phyloP scores from a whole-genome alignment of 2,888 invertebrate genomes.

The Cephus sareptanus region DNA sequence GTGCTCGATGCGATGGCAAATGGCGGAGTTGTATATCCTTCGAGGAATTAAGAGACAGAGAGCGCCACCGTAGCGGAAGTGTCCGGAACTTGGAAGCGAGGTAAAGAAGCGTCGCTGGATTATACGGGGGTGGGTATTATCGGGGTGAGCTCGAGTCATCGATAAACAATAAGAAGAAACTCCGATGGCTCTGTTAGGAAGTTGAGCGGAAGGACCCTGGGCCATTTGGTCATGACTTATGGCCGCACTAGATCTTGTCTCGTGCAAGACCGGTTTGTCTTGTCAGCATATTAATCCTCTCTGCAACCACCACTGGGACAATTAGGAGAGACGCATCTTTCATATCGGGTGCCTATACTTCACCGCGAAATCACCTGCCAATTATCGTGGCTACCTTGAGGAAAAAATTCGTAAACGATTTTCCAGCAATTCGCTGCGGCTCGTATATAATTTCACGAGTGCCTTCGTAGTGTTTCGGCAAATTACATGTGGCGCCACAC shows the following conservation, averaged over 20 bases:
- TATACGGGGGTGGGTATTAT: background rate
- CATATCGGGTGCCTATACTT: background rate
- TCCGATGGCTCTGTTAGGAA: slow-evolving; percentile 7
- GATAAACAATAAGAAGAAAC: slow-evolving; percentile 6
- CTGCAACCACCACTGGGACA: background rate
- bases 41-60: background rate
- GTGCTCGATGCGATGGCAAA: background rate
- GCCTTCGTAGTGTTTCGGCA: background rate
- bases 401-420: background rate
- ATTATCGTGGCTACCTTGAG: background rate
- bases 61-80: background rate
- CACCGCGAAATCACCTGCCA: background rate
- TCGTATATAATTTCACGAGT: background rate
- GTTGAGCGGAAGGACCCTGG: slow-evolving; percentile 9
- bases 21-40: background rate
- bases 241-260: slow-evolving; percentile 6
- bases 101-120: background rate
- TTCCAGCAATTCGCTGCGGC: background rate
- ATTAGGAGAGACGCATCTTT: slow-evolving; percentile 3
- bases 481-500: background rate
- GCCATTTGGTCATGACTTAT: slow-evolving; percentile 1
- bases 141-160: background rate
- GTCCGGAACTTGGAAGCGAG: background rate
- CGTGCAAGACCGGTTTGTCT: slow-evolving; percentile 4
- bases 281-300: background rate